A percentile compares a stretch with the other conserved stretches of the same genome.
Evolutionary conservation across 1,140 invertebrate genomes (phyloP).

Genomic region (Drosophila sechellia): DNA sequence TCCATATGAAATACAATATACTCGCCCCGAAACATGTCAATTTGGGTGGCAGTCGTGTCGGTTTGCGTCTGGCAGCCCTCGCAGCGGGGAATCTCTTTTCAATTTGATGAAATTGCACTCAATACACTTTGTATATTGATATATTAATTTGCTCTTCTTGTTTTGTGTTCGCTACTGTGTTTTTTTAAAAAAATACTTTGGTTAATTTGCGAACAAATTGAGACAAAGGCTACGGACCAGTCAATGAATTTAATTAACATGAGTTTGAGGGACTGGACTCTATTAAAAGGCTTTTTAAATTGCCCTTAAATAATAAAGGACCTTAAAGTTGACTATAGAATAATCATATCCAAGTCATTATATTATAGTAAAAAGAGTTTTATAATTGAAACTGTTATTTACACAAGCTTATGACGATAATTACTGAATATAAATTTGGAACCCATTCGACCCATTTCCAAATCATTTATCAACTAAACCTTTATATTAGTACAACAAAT

Average conservation of each 20-base stretch:
- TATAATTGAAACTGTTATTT: no score
- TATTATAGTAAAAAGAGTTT: no score
- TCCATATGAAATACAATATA: conserved; percentile 55
- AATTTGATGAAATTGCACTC: conserved; percentile 80
- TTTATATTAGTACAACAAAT: no score
- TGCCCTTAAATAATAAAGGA: neutral
- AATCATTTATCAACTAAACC: no score
- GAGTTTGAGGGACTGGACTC: conserved; percentile 9
- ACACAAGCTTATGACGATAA: no score
- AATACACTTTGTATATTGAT: conserved; percentile 80
- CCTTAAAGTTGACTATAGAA: neutral
- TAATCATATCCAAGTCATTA: no score
- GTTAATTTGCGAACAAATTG: conserved; percentile 75
- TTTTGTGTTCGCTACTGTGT: conserved; percentile 29
- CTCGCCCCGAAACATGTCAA: conserved; percentile 76
- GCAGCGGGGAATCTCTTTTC: conserved; percentile 70
- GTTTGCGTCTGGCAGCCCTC: conserved; percentile 63
- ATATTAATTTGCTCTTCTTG: conserved; percentile 74
- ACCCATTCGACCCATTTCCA: no score
- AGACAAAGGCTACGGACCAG: conserved; percentile 56
- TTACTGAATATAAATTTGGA: no score
- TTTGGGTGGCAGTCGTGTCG: conserved; percentile 62
- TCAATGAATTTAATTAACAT: conserved; percentile 68
- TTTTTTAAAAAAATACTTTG: conserved; percentile 67
- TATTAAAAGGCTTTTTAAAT: conserved; percentile 20